These are phyloP conservation scores for Aphelenchoides besseyi DNA, from an alignment of 1,140 invertebrate genomes.

Conservation along the genomic window DNA sequence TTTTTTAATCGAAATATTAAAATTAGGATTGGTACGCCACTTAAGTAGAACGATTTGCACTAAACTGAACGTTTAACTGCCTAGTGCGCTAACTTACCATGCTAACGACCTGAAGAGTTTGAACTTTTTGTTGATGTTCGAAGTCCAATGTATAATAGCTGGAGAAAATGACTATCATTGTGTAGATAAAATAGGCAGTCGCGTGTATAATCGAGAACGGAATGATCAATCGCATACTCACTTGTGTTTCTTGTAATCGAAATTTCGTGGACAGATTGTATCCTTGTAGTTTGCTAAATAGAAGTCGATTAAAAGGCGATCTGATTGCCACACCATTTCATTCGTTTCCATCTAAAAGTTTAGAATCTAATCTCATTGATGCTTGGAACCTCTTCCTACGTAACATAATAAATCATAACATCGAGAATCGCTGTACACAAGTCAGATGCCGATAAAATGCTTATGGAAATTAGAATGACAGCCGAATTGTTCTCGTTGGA, in stretches of 20 bases:
- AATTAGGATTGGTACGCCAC: background rate
- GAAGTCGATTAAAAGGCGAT: background rate
- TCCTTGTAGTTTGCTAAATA: slow-evolving; percentile 10
- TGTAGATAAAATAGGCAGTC: background rate
- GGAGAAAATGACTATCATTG: background rate
- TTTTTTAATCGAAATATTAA: background rate
- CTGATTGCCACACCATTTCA: background rate
- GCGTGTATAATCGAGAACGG: background rate
- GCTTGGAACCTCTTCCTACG: too few relatives aligned
- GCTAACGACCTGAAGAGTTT: background rate
- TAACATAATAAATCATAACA: background rate
- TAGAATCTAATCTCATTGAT: too few relatives aligned
- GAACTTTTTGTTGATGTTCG: background rate
- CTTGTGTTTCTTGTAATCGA: slow-evolving; percentile 2
- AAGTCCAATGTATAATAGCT: background rate
- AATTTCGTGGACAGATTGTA: background rate
- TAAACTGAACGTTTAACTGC: too few relatives aligned
- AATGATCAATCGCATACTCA: background rate
- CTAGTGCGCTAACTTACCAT: background rate
- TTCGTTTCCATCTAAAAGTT: background rate
- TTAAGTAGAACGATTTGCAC: slow-evolving; percentile 7
- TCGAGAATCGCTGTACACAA: background rate
- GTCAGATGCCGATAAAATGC: background rate
- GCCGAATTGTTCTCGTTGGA: background rate
- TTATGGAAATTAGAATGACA: background rate